phyloP scores from a whole-genome alignment of 2,113 vertebrate genomes.

The Cyrtonyx montezumae region DNA sequence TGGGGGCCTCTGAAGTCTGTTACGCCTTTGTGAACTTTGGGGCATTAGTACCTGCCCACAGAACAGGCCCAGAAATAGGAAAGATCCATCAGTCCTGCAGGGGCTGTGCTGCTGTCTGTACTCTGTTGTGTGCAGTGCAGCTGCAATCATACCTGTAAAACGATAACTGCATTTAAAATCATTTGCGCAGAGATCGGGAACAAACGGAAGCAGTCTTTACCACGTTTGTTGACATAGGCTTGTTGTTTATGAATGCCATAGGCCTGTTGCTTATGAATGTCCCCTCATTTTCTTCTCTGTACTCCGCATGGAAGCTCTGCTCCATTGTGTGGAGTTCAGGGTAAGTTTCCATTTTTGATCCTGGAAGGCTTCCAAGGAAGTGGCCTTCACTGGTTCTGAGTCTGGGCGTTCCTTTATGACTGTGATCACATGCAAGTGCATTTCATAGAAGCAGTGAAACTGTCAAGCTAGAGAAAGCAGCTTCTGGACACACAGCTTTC shows the following conservation, averaged over 20 bases:
- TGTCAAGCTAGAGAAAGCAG: background rate
- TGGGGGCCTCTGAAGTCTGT: background rate
- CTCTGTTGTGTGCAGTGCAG: background rate
- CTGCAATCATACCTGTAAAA: background rate
- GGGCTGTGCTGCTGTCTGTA: background rate
- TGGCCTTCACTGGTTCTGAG: background rate
- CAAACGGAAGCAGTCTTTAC: background rate
- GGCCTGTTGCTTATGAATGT: background rate
- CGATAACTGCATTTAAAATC: background rate
- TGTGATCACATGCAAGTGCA: accelerated
- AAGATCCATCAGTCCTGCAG: background rate
- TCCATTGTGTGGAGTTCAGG: background rate
- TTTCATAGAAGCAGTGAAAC: background rate
- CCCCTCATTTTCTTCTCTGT: background rate
- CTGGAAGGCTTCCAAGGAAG: slow-evolving; percentile 15
- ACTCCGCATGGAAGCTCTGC: background rate
- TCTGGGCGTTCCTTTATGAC: background rate
- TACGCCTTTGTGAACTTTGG: background rate
- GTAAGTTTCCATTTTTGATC: background rate
- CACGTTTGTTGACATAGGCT: background rate
- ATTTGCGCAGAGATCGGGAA: background rate
- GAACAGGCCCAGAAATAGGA: background rate
- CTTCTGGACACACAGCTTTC: slow-evolving; percentile 18
- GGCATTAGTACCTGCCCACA: background rate
- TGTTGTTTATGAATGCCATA: background rate